These are phyloP conservation scores for Dolichomitus sp. DNA, from an alignment of 2,888 invertebrate genomes.

Conservation along the genomic window DNA sequence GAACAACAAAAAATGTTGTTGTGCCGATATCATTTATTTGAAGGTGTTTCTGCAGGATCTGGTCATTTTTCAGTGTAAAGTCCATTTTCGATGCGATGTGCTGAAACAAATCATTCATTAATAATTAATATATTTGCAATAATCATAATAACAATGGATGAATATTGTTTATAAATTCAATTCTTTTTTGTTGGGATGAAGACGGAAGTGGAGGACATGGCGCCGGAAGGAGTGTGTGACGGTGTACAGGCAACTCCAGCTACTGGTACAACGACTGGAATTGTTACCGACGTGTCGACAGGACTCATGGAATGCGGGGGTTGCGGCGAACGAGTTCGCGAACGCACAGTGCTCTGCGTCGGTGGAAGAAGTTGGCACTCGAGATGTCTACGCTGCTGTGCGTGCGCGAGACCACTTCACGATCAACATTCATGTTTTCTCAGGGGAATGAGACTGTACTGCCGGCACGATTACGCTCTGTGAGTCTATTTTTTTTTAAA, in stretches of 20 bases:
- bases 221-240: slow-evolving; percentile 78
- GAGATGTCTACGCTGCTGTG: slow-evolving; percentile 96
- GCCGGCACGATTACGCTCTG: slow-evolving; percentile 98
- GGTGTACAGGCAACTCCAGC: slow-evolving; percentile 74
- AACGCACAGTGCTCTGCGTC: slow-evolving; percentile 87
- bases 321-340: slow-evolving; percentile 83
- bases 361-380: slow-evolving; percentile 97
- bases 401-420: slow-evolving; percentile 96
- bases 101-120: neutral
- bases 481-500: slow-evolving; percentile 88
- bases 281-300: slow-evolving; percentile 93
- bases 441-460: slow-evolving; percentile 96
- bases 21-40: too few relatives aligned
- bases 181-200: slow-evolving; percentile 63
- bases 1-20: too few relatives aligned
- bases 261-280: slow-evolving; percentile 70
- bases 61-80: too few relatives aligned
- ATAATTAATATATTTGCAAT: neutral
- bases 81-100: too few relatives aligned
- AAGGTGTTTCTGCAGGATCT: too few relatives aligned
- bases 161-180: neutral
- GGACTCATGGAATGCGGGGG: slow-evolving; percentile 88
- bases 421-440: slow-evolving; percentile 97
- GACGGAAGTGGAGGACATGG: slow-evolving; percentile 83
- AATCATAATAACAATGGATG: slow-evolving; percentile 3